Base-by-base conservation (phyloP, 1,140 invertebrate genomes). In the Drosophila seguyi region DNA sequence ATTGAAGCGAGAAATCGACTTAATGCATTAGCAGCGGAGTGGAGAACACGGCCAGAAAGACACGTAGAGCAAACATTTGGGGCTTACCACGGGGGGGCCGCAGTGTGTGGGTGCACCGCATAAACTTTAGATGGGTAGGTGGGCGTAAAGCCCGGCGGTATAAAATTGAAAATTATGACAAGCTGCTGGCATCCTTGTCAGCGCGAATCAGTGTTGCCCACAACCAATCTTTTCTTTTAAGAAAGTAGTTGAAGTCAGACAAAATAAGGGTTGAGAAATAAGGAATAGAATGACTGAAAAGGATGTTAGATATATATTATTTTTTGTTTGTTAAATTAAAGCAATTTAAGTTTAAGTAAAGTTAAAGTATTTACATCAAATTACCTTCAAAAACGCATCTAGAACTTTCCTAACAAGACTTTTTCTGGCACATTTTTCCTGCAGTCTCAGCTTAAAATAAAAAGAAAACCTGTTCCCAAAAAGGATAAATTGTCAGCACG, bases 1-100 rank as follows among this genome's bases (percentile, higher is more conserved):
- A 90, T 62, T 90, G 68, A 60, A 90, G 86, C 86, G 85, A 57
- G 67, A 90, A 90, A 90, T 90, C 85, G 82, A 90, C 85, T 85
- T 79, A 90, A 90, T 81, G 86, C 85, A 85, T 85, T 88, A 88
- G 73, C 77, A 65, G 63, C 67, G 34, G 47, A 55, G 38, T 48
- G 44, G 50, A 61, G 60, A 68, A 41, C 39, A 63, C 47, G 56
- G 58, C 56, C 62, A 61, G 61, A 67, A 79, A 79, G 79, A 74
- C 83, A 83, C 83, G 84, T 76, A 67, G 71, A 80, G 76, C 76
- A 88, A 87, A 88, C 83, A 88, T 83, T 76, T 83, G 80, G 44
- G 76, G 80, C 84, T 87, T 77, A 76, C 52, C 36, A 41, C n/a
- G n/a, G n/a, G n/a, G n/a, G 25, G 41, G 20, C 18, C 7, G 11